phyloP scores from a whole-genome alignment of 2,888 invertebrate genomes.

The Byasa hedistus region DNA sequence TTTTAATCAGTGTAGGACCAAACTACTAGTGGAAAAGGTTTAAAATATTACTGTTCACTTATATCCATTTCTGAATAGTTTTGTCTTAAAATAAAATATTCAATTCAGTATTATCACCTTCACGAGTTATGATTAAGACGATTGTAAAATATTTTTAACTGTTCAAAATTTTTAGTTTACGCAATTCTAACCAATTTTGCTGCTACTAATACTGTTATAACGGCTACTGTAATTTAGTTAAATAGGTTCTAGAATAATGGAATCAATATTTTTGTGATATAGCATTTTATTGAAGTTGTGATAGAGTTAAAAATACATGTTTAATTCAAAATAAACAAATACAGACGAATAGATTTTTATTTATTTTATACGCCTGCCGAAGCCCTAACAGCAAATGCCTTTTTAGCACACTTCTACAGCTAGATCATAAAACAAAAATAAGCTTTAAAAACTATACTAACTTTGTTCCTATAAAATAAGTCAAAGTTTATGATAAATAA shows the following conservation, averaged over 20 bases:
- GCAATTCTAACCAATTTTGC: background rate
- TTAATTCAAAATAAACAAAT: constrained; percentile 17
- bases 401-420: background rate
- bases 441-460: background rate
- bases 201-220: background rate
- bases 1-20: too few species aligned
- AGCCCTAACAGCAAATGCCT: background rate
- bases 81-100: background rate
- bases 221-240: background rate
- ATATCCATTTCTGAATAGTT: background rate
- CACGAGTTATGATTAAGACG: background rate
- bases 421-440: background rate
- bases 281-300: constrained; percentile 24
- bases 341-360: background rate
- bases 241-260: background rate
- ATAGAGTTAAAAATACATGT: constrained; percentile 14
- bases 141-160: background rate
- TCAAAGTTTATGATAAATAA: too few species aligned
- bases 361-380: background rate
- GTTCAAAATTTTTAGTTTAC: background rate
- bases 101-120: background rate
- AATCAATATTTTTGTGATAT: constrained; percentile 24
- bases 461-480: background rate
- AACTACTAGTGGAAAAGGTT: too few species aligned
- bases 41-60: background rate